Conservation (phyloP, 2,113 vertebrate species). For the Grantiella picta region DNA sequence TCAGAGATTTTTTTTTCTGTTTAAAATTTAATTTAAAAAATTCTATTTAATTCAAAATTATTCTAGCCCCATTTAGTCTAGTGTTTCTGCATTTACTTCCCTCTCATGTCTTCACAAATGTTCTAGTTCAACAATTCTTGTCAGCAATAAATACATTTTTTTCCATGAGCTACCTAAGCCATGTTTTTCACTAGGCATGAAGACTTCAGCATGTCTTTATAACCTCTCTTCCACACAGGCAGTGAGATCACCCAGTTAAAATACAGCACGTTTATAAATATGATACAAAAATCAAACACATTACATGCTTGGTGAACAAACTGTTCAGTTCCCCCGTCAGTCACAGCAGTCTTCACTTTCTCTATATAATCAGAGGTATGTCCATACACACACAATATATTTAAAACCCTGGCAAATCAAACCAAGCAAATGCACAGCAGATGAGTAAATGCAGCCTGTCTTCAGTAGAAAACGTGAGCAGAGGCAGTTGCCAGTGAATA, state of each 20-base stretch:
- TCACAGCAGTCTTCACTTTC: neutral
- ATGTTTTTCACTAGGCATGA: neutral
- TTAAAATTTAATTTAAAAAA: neutral
- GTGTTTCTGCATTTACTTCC: neutral
- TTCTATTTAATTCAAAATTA: neutral
- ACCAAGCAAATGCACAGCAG: neutral
- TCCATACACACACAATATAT: neutral
- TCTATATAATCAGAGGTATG: neutral
- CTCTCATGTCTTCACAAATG: neutral
- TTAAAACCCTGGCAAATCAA: neutral
- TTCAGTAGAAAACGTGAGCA: neutral
- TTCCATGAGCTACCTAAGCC: neutral
- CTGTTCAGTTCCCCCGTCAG: neutral
- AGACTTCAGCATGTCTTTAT: neutral
- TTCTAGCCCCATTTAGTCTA: neutral
- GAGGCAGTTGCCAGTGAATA: neutral
- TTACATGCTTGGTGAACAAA: neutral
- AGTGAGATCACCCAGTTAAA: neutral
- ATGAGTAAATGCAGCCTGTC: neutral
- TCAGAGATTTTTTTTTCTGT: neutral
- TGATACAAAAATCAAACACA: neutral
- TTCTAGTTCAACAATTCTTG: neutral
- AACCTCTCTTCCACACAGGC: neutral
- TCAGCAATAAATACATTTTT: accelerated
- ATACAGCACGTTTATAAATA: neutral